Conservation (phyloP, 64 coral and sea anemone genomes). For the Stichodactyla mertensii region DNA sequence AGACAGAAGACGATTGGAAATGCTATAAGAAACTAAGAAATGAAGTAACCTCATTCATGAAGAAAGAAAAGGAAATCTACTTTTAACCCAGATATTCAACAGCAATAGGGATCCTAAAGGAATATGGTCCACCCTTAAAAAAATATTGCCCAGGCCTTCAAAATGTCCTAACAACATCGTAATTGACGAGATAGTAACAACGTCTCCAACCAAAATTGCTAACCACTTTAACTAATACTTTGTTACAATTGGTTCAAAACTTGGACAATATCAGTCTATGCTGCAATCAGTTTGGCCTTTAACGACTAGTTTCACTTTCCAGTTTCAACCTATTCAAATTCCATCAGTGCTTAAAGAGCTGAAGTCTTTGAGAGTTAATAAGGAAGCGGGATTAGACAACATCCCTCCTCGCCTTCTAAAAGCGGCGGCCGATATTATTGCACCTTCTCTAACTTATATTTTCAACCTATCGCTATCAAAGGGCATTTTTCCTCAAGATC, state of each 20-base stretch:
- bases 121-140: constrained; percentile 32
- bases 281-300: neutral
- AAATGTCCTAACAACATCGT: neutral
- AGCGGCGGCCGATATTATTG: constrained; percentile 11
- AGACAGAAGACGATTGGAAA: constrained; percentile 29
- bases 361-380: neutral
- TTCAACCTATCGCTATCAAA: constrained; percentile 31
- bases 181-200: neutral
- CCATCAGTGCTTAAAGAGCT: constrained; percentile 19
- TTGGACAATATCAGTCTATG: neutral
- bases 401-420: constrained; percentile 19
- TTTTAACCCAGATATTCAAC: constrained; percentile 1
- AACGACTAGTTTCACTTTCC: neutral
- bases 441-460: constrained; percentile 23
- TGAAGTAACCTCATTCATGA: constrained; percentile 19
- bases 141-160: constrained; percentile 4
- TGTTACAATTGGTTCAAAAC: constrained; percentile 31
- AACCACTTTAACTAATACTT: constrained; percentile 24
- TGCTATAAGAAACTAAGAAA: constrained; percentile 26
- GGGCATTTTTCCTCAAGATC: constrained; percentile 28
- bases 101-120: neutral
- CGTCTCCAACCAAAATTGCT: constrained; percentile 13
- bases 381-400: constrained; percentile 1
- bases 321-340: constrained; percentile 21
- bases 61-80: constrained; percentile 16